These are phyloP conservation scores for Rhinichthys klamathensis DNA, from an alignment of 2,113 vertebrate genomes.

Conservation along the genomic window DNA sequence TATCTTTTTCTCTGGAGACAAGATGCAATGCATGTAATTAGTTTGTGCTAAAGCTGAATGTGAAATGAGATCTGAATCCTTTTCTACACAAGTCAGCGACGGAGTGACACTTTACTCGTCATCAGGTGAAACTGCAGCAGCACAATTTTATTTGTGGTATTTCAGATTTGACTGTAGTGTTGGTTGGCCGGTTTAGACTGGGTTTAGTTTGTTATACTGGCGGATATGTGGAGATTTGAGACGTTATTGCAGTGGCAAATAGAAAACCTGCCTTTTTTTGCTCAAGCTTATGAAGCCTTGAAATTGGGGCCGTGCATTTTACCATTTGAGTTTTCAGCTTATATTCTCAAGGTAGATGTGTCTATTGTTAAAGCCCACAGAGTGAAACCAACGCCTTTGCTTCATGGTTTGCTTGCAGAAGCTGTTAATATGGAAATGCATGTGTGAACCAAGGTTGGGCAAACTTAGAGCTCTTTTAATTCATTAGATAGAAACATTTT, in stretches of 20 bases:
- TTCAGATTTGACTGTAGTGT: not conserved
- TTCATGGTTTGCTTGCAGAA: not conserved
- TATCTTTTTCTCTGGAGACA: not conserved
- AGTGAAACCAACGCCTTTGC: not conserved
- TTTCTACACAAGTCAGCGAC: not conserved
- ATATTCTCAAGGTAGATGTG: not conserved
- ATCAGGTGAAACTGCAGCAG: not conserved
- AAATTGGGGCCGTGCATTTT: not conserved
- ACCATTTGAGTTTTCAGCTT: not conserved
- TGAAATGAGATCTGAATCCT: not conserved
- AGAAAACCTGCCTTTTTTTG: not conserved
- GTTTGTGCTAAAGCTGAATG: not conserved
- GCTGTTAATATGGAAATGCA: slow-evolving; percentile 7
- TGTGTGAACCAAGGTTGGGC: not conserved
- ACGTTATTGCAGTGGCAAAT: not conserved
- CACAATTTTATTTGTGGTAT: not conserved
- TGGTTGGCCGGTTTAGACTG: not conserved
- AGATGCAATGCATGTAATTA: slow-evolving; percentile 4
- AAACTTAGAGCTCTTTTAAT: not conserved
- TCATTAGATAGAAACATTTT: not conserved
- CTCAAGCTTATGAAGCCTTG: not conserved
- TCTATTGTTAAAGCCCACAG: not conserved
- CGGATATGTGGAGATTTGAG: not conserved
- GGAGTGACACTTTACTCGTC: not conserved
- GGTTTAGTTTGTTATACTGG: not conserved